Percentiles rank a stretch among this genome's conserved stretches.
Conservation (phyloP, 2,113 vertebrate genomes). For the Hyaena hyaena region DNA sequence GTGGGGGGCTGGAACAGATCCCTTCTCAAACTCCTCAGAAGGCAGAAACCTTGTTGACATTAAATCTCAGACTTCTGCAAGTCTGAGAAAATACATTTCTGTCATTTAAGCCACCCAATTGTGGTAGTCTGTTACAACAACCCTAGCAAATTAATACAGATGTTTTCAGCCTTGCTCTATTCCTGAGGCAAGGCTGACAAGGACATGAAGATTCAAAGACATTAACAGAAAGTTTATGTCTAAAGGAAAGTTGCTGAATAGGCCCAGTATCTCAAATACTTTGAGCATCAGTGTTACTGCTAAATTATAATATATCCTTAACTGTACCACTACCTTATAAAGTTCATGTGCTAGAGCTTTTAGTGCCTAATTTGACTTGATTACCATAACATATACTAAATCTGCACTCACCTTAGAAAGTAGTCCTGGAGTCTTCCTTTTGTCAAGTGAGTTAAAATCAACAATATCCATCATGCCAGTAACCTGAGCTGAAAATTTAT, state of each 20-base stretch:
- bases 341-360: background rate
- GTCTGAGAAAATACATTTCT: background rate
- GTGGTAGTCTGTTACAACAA: background rate
- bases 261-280: background rate
- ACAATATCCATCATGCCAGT: background rate
- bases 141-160: background rate
- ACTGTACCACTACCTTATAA: background rate
- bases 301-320: background rate
- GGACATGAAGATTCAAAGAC: background rate
- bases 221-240: background rate
- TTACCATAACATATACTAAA: background rate
- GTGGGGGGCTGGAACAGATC: background rate
- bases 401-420: background rate
- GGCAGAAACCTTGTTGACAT: background rate
- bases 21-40: background rate
- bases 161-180: background rate
- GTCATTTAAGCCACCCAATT: background rate
- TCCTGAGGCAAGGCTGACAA: background rate
- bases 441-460: background rate
- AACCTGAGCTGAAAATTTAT: background rate
- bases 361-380: background rate
- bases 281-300: background rate
- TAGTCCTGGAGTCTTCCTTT: background rate
- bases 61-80: background rate
- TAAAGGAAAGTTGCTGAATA: background rate